Evolutionary conservation across 2,113 vertebrate species (phyloP), one percentile per base, ranked within the genome.

Genomic region (Proterorhinus semilunaris): DNA sequence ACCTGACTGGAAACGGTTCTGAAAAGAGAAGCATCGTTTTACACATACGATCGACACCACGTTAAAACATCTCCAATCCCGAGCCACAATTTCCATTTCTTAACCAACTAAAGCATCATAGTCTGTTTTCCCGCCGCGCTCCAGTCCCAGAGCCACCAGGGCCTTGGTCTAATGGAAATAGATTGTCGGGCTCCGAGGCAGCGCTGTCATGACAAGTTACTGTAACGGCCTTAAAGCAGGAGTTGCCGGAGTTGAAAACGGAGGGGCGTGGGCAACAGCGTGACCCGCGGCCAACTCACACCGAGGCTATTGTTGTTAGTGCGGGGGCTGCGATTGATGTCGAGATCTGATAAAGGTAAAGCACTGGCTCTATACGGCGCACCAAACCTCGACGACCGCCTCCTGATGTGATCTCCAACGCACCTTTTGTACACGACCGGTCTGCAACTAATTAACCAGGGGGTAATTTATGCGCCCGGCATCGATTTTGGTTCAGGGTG

Each of bases 361-460:
- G 21, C 21, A 21, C n/a, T n/a, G n/a, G n/a, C n/a, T n/a, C n/a
- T n/a, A n/a, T n/a, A n/a, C n/a, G n/a, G 21, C 21, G 27, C 27
- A 36, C 27, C 27, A 36, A 36, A 36, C 27, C 27, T 36, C 27
- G 2, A 5, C 49, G 1, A 21, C 48, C 5, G 12, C 12, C 48
- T 50, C 48, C 12, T 13, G 6, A 83, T 79, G 75, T 84, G 62
- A 83, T 87, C 82, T 80, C 73, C 47, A 85, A 84, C 81, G 79
- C 87, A 83, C 72, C 80, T 86, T 87, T 86, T 82, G 76, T 68
- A 69, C 75, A 84, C 79, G 70, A 67, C 68, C 75, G 85, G 87
- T 89, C 82, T 83, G 80, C 83, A 87, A 82, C 83, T 88, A 87
- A 88, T 90, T 91, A 90, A 85, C 86, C 78, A 77, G 63, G 10